phyloP scores from a whole-genome alignment of 2,888 invertebrate genomes.

The Apotomis betuletana region DNA sequence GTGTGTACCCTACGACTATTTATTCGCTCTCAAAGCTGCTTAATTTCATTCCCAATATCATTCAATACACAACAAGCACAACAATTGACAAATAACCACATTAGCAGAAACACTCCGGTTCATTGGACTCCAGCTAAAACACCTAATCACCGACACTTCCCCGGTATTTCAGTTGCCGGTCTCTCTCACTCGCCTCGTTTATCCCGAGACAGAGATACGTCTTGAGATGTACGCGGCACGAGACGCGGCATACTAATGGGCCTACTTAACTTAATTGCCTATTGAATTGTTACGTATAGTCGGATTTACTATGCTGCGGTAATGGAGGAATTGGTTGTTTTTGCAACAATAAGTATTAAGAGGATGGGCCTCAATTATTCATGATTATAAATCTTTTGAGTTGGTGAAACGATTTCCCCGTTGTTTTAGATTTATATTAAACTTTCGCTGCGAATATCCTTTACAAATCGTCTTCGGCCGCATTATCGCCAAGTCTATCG shows the following conservation, averaged over 20 bases:
- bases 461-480: no score
- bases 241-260: slow-evolving; percentile 40
- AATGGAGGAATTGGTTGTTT: slow-evolving; percentile 35
- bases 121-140: slow-evolving; percentile 35
- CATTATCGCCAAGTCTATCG: no score
- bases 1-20: no score
- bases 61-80: slow-evolving; percentile 18
- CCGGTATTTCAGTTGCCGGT: slow-evolving; percentile 13
- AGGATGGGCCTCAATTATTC: slow-evolving; percentile 8
- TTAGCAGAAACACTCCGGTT: slow-evolving; percentile 41
- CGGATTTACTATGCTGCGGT: slow-evolving; percentile 34
- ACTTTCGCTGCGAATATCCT: no score
- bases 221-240: slow-evolving; percentile 30
- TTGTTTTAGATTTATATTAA: no score
- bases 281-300: slow-evolving; percentile 40
- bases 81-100: slow-evolving; percentile 37
- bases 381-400: slow-evolving; percentile 1
- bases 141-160: slow-evolving; percentile 31
- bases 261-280: slow-evolving; percentile 41
- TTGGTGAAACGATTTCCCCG: no score
- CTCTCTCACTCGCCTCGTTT: slow-evolving; percentile 14
- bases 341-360: slow-evolving; percentile 25
- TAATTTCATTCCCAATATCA: not conserved
- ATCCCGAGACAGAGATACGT: slow-evolving; percentile 22
- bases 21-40: not conserved